phyloP scores from a whole-genome alignment of 1,140 invertebrate genomes.

The Caenorhabditis briggsae region DNA sequence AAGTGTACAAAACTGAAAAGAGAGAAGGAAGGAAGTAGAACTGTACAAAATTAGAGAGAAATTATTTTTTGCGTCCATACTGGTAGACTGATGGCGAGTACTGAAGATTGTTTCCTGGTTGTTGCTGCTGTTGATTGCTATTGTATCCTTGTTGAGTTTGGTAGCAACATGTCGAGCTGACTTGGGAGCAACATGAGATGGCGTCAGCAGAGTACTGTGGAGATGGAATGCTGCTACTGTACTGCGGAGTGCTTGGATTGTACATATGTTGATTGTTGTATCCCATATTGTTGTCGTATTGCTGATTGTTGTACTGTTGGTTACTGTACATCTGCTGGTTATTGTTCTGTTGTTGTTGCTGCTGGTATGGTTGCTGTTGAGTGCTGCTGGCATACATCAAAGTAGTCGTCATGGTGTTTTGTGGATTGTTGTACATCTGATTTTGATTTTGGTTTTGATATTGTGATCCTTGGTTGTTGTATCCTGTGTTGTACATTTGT shows the following conservation, averaged over 20 bases:
- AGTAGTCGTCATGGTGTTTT: slow-evolving; percentile 18
- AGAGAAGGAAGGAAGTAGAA: background rate
- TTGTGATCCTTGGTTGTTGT: slow-evolving; percentile 10
- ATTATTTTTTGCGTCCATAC: slow-evolving; percentile 22
- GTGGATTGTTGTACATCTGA: slow-evolving; percentile 16
- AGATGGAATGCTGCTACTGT: slow-evolving; percentile 36
- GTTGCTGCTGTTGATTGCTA: background rate
- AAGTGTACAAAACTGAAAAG: slow-evolving; percentile 4
- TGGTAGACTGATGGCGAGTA: slow-evolving; percentile 44
- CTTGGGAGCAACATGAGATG: slow-evolving; percentile 49
- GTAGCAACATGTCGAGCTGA: slow-evolving; percentile 53
- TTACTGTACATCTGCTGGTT: background rate
- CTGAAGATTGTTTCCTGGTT: slow-evolving; percentile 14
- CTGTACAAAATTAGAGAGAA: background rate
- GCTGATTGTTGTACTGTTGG: slow-evolving; percentile 22
- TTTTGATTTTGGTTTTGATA: slow-evolving; percentile 8
- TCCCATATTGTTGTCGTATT: background rate
- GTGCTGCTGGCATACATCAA: slow-evolving; percentile 36
- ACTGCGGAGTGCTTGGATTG: background rate
- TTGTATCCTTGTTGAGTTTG: slow-evolving; percentile 41
- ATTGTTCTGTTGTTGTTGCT: slow-evolving; percentile 32
- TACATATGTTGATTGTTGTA: slow-evolving; percentile 26
- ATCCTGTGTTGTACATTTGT: slow-evolving; percentile 10
- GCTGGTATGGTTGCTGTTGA: background rate
- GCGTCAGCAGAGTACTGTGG: slow-evolving; percentile 11